These are phyloP conservation scores for Dufourea novaeangliae DNA, from an alignment of 1,140 invertebrate species.

Conservation along the genomic window DNA sequence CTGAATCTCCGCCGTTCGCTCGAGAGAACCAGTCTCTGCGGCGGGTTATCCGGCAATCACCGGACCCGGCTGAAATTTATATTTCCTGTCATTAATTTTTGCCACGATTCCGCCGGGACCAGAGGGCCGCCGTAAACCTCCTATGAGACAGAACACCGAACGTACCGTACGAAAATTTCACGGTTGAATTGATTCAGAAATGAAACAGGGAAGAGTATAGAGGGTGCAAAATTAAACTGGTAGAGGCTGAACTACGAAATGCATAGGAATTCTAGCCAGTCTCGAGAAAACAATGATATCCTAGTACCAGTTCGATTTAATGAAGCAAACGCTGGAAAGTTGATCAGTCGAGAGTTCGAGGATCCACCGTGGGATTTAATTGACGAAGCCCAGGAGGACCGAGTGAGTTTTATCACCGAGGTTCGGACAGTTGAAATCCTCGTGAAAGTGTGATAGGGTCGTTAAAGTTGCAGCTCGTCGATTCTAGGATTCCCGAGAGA, in stretches of 20 bases:
- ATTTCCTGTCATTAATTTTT: slow-evolving; percentile 45
- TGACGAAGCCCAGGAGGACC: slow-evolving; percentile 25
- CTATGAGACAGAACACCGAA: background rate
- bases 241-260: background rate
- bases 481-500: too few species aligned
- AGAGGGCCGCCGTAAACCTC: slow-evolving; percentile 1
- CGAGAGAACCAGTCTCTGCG: slow-evolving; percentile 17
- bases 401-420: slow-evolving; percentile 27
- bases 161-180: background rate
- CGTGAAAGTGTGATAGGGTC: slow-evolving; percentile 16
- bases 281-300: too few species aligned
- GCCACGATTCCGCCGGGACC: slow-evolving; percentile 21
- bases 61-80: slow-evolving; percentile 27
- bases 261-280: too few species aligned
- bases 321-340: slow-evolving; percentile 6
- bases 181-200: background rate
- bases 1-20: background rate
- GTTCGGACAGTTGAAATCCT: background rate
- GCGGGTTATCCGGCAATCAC: slow-evolving; percentile 33
- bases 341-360: slow-evolving; percentile 17
- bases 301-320: slow-evolving; percentile 11
- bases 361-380: slow-evolving; percentile 7
- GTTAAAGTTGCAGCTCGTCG: slow-evolving; percentile 20
- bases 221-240: background rate
- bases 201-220: background rate